These are phyloP conservation scores for Amphiprion percula DNA, from an alignment of 2,113 vertebrate species.

Conservation along the genomic window DNA sequence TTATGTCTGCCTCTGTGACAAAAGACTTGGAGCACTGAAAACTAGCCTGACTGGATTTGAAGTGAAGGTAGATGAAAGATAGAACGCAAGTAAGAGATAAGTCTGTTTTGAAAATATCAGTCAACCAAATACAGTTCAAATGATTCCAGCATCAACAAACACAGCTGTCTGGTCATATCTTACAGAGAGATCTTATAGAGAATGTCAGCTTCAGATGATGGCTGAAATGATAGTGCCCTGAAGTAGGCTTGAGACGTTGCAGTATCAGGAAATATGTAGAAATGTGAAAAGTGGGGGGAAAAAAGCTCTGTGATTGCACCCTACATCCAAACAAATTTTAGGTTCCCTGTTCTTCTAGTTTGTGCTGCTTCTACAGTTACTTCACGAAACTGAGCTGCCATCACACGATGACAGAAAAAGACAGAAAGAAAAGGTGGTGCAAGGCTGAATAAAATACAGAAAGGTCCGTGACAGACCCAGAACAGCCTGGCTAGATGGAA, in stretches of 20 bases:
- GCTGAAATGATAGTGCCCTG: background rate
- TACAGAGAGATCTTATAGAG: background rate
- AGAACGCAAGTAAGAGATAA: background rate
- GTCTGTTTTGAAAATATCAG: background rate
- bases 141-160: background rate
- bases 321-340: too few relatives aligned
- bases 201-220: background rate
- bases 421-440: background rate
- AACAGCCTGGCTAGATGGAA: conserved; percentile 4
- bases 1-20: background rate
- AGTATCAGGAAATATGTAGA: background rate
- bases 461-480: background rate
- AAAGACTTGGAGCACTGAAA: background rate
- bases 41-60: conserved; percentile 16
- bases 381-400: background rate
- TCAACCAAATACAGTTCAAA: background rate
- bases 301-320: background rate
- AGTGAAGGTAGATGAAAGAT: background rate
- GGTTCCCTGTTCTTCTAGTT: background rate
- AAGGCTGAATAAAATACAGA: conserved; percentile 7
- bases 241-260: background rate
- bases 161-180: background rate
- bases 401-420: background rate
- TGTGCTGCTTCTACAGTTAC: background rate
- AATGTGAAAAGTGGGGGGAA: background rate